These are phyloP conservation scores for Jaculus jaculus DNA, from an alignment of 2,113 vertebrate genomes.

Conservation along the genomic window DNA sequence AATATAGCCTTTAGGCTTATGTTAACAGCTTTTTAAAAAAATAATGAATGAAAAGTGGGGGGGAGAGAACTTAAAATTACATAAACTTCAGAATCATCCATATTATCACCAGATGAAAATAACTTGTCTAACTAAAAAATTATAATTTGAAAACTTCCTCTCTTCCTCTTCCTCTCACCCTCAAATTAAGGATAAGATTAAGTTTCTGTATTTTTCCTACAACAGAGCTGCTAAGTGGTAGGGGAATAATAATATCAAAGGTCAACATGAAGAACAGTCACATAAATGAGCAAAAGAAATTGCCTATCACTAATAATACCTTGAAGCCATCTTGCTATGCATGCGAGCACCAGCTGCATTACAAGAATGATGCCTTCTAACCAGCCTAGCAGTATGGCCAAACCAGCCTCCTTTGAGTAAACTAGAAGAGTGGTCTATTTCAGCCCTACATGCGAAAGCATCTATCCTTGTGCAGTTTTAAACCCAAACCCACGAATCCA, in stretches of 20 bases:
- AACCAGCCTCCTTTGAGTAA: neutral
- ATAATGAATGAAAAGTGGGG: slow-evolving; percentile 51
- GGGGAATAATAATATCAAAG: slow-evolving; percentile 33
- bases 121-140: neutral
- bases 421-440: neutral
- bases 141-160: neutral
- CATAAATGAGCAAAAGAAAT: slow-evolving; percentile 22
- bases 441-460: neutral
- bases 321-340: neutral
- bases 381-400: neutral
- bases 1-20: slow-evolving; percentile 78
- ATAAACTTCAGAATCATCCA: slow-evolving; percentile 31
- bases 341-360: neutral
- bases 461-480: slow-evolving; percentile 18
- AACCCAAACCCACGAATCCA: neutral
- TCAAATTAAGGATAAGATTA: neutral
- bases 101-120: neutral
- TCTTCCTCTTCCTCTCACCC: neutral
- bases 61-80: slow-evolving; percentile 73
- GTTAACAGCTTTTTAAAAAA: slow-evolving; percentile 76
- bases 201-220: neutral
- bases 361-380: neutral
- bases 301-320: neutral
- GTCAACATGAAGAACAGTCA: neutral
- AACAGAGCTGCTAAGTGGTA: neutral